Conservation (phyloP, 2,888 invertebrate genomes). For the Melanostoma mellinum region DNA sequence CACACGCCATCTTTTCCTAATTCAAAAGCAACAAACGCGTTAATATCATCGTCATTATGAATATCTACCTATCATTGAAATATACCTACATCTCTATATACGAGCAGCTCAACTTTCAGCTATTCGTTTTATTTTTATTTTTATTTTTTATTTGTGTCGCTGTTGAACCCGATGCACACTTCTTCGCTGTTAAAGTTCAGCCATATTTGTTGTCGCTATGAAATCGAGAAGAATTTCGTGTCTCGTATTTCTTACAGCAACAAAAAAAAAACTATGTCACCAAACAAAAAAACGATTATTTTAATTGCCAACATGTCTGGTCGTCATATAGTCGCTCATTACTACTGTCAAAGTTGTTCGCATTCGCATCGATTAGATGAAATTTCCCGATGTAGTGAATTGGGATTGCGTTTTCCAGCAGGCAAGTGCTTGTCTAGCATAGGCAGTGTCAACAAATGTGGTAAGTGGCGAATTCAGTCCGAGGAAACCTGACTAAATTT, state of each 20-base stretch:
- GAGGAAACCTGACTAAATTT: constrained; percentile 47
- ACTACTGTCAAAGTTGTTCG: constrained; percentile 19
- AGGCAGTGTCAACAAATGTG: constrained; percentile 18
- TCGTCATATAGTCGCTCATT: constrained; percentile 16
- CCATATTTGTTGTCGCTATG: background rate
- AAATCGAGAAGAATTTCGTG: constrained; percentile 27
- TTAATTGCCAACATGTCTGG: constrained; percentile 42
- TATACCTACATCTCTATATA: background rate
- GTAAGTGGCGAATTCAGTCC: constrained; percentile 17
- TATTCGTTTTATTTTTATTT: background rate
- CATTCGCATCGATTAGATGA: constrained; percentile 38
- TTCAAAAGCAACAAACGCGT: constrained; percentile 2
- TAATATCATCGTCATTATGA: constrained; percentile 9
- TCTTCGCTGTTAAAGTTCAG: background rate
- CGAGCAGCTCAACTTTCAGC: constrained; percentile 6
- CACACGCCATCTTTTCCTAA: constrained; percentile 18
- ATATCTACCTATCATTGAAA: constrained; percentile 7
- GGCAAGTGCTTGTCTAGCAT: background rate
- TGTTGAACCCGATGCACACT: background rate
- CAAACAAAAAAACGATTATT: constrained; percentile 21
- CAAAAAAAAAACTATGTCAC: constrained; percentile 16
- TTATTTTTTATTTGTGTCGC: constrained; percentile 5
- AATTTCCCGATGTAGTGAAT: constrained; percentile 38
- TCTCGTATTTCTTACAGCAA: background rate
- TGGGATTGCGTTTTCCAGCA: constrained; percentile 25